phyloP scores from a whole-genome alignment of 2,113 vertebrate species.

The Azemiops feae region DNA sequence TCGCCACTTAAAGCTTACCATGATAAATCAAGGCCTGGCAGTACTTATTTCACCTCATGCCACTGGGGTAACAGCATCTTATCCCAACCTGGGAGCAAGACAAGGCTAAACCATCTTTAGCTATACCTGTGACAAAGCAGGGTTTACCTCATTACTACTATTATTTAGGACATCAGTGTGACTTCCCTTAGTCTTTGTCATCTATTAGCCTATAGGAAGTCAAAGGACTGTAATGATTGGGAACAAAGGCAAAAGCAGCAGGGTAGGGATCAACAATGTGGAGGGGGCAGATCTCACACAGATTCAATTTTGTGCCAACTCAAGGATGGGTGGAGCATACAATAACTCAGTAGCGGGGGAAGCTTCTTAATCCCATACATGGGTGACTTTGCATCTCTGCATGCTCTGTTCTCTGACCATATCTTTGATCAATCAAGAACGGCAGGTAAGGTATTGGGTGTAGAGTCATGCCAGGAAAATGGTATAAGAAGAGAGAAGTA shows the following conservation, averaged over 20 bases:
- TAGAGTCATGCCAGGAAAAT: neutral
- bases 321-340: neutral
- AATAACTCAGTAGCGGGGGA: neutral
- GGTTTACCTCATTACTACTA: neutral
- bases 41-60: neutral
- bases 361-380: neutral
- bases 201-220: neutral
- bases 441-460: neutral
- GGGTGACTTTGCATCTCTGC: neutral
- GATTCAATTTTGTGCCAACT: neutral
- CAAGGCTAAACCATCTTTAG: neutral
- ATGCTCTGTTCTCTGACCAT: neutral
- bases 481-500: neutral
- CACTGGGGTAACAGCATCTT: neutral
- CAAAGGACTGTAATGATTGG: neutral
- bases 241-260: neutral
- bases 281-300: neutral
- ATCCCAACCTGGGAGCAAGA: neutral
- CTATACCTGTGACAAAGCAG: neutral
- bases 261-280: neutral
- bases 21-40: neutral
- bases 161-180: neutral
- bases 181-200: neutral
- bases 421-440: neutral
- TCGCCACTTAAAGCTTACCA: neutral